These are phyloP conservation scores for Dicycla oo DNA, from an alignment of 2,888 invertebrate genomes.

Conservation along the genomic window DNA sequence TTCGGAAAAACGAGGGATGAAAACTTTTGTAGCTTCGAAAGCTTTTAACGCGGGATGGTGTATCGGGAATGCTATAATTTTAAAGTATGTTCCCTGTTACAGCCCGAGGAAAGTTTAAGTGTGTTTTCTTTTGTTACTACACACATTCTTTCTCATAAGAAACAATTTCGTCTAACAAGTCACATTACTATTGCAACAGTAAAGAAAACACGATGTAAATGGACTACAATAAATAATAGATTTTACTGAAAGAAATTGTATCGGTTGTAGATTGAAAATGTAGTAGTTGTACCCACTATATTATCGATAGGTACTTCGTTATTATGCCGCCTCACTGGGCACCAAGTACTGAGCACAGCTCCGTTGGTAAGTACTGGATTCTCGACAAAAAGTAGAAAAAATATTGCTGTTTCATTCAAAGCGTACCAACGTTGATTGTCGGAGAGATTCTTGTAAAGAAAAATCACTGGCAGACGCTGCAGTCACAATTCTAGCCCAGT, in stretches of 20 bases:
- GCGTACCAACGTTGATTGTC: conserved; percentile 67
- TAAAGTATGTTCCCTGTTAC: conserved; percentile 58
- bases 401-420: conserved; percentile 68
- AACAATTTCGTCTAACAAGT: conserved; percentile 29
- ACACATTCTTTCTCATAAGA: conserved; percentile 40
- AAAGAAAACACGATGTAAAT: conserved; percentile 35
- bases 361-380: conserved; percentile 66
- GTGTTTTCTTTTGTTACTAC: conserved; percentile 45
- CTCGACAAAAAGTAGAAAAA: conserved; percentile 68
- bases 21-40: conserved; percentile 65
- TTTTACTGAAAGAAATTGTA: conserved; percentile 54
- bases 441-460: conserved; percentile 64
- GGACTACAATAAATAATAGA: conserved; percentile 38
- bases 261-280: conserved; percentile 55
- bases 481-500: conserved; percentile 48
- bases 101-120: conserved; percentile 46
- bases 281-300: conserved; percentile 51
- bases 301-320: conserved; percentile 68
- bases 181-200: conserved; percentile 30
- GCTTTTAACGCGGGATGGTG: conserved; percentile 64
- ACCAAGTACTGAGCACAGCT: conserved; percentile 67
- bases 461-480: conserved; percentile 59
- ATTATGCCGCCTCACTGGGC: conserved; percentile 72
- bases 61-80: conserved; percentile 64
- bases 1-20: conserved; percentile 62